phyloP scores from a whole-genome alignment of 2,888 invertebrate species.

The Amphipyra tragopoginis region DNA sequence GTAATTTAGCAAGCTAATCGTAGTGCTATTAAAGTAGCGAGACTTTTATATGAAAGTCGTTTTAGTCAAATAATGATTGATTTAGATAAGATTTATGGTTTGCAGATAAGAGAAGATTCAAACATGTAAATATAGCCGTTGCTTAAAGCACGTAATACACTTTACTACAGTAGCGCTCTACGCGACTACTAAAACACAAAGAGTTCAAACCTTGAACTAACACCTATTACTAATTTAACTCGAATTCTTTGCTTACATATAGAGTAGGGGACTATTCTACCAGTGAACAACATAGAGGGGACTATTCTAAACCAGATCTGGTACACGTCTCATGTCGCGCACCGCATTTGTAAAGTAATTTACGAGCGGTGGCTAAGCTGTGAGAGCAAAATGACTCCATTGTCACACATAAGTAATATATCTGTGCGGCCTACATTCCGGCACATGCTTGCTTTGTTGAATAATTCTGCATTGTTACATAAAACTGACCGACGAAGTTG shows the following conservation, averaged over 20 bases:
- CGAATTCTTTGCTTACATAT: slow-evolving; percentile 13
- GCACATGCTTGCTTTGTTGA: slow-evolving; percentile 18
- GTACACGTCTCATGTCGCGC: slow-evolving; percentile 30
- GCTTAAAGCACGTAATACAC: not conserved
- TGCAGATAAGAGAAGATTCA: no score
- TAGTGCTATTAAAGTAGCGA: slow-evolving; percentile 2
- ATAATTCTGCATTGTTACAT: slow-evolving; percentile 38
- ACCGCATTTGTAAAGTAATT: slow-evolving; percentile 46
- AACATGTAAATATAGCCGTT: no score
- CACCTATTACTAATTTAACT: slow-evolving; percentile 33
- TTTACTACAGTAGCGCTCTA: not conserved
- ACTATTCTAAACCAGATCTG: slow-evolving; percentile 44
- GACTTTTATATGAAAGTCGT: slow-evolving; percentile 1
- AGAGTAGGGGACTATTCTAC: slow-evolving; percentile 17
- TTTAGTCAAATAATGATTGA: no score
- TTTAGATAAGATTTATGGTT: no score
- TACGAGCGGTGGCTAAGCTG: slow-evolving; percentile 43
- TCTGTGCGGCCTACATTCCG: slow-evolving; percentile 43
- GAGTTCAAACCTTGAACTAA: slow-evolving; percentile 36
- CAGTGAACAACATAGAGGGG: slow-evolving; percentile 15
- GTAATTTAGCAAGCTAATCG: slow-evolving; percentile 3
- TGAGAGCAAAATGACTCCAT: slow-evolving; percentile 38
- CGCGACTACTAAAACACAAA: slow-evolving; percentile 13
- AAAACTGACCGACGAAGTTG: slow-evolving; percentile 12
- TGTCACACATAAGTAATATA: slow-evolving; percentile 42